These are phyloP conservation scores for Ptyas mucosa DNA, from an alignment of 2,113 vertebrate genomes.

Conservation along the genomic window DNA sequence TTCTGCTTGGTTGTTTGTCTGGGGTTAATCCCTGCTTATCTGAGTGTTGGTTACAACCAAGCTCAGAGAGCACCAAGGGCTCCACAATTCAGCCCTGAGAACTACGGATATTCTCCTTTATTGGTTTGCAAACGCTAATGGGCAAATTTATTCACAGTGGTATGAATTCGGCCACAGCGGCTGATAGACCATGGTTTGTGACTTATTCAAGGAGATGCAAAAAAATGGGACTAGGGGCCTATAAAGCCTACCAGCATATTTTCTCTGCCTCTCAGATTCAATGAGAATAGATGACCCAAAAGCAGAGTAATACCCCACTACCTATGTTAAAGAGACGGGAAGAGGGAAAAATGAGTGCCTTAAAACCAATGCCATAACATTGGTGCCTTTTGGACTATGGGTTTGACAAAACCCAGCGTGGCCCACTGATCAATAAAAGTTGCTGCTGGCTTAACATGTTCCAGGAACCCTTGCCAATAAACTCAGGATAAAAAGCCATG, in stretches of 20 bases:
- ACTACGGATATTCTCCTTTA: too few relatives aligned
- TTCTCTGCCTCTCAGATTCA: neutral
- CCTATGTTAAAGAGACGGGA: neutral
- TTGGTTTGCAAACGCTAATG: neutral
- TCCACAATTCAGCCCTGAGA: too few relatives aligned
- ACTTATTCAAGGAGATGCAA: neutral
- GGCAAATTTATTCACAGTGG: neutral
- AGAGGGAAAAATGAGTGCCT: neutral
- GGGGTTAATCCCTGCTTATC: too few relatives aligned
- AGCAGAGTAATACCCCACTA: neutral
- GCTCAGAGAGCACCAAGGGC: too few relatives aligned
- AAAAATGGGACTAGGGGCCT: neutral
- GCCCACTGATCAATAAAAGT: neutral
- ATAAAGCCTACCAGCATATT: neutral
- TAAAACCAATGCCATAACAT: neutral
- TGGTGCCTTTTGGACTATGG: neutral
- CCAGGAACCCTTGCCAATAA: neutral
- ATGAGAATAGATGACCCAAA: neutral
- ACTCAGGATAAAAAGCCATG: neutral
- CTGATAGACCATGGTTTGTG: neutral
- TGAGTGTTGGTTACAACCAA: too few relatives aligned
- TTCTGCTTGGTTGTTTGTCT: too few relatives aligned
- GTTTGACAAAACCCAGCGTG: neutral
- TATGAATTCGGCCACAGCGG: neutral
- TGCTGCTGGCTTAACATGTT: neutral